Percentiles rank a stretch among this genome's conserved stretches.
Evolutionary conservation across 1,140 invertebrate species (phyloP).

Genomic region (Drosophila kurseongensis): DNA sequence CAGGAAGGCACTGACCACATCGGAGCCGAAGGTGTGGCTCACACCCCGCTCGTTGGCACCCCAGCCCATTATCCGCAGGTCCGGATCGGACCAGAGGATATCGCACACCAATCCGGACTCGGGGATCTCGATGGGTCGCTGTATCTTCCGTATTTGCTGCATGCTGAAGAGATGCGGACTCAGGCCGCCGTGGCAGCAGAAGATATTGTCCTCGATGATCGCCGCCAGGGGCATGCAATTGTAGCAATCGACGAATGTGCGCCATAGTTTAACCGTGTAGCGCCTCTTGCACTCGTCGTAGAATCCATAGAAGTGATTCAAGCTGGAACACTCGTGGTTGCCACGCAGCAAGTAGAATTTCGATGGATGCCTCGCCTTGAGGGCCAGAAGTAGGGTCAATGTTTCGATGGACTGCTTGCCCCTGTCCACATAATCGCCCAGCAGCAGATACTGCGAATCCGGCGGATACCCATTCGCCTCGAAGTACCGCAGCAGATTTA

Average conservation of each 20-base stretch:
- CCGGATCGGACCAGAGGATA: conserved; percentile 98
- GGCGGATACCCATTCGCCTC: conserved; percentile 99
- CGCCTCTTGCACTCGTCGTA: conserved; percentile 98
- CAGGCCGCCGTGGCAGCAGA: conserved; percentile 97
- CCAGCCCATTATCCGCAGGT: conserved; percentile 94
- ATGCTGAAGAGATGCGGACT: conserved; percentile 94
- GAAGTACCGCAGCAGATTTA: conserved; percentile 97
- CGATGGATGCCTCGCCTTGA: conserved; percentile 96
- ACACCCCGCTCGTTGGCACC: conserved; percentile 97
- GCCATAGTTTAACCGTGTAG: conserved; percentile 99
- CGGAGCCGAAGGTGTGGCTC: conserved; percentile 96
- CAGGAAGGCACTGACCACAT: conserved; percentile 96
- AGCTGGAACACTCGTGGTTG: conserved; percentile 93
- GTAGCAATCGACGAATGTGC: conserved; percentile 95
- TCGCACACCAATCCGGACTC: conserved; percentile 97
- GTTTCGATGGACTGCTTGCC: conserved; percentile 95
- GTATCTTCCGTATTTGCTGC: conserved; percentile 94
- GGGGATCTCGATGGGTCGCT: conserved; percentile 96
- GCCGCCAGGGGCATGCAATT: conserved; percentile 98
- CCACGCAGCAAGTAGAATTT: conserved; percentile 93
- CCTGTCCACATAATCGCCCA: conserved; percentile 94
- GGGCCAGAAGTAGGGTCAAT: conserved; percentile 96
- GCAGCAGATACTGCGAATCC: conserved; percentile 98
- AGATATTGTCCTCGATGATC: conserved; percentile 97
- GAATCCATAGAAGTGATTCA: conserved; percentile 97